Evolutionary conservation across 1,140 invertebrate genomes (phyloP), one percentile per base, ranked within the genome.

Genomic region (Lordiphosa clarofinis): DNA sequence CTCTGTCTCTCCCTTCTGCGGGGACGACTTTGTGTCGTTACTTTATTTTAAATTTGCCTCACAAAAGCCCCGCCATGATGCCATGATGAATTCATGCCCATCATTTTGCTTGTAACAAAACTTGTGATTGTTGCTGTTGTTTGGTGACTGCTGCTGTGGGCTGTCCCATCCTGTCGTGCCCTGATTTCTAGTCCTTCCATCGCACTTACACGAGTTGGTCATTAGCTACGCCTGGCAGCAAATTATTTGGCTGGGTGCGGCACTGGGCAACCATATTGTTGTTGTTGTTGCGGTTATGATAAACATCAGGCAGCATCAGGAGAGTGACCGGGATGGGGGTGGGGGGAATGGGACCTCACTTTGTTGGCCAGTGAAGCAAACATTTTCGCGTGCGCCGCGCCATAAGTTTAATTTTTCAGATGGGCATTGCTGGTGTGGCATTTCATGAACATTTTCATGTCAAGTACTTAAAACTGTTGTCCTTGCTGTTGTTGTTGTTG

Each of bases 11-110:
- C 43, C 42, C 66, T 31, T 40, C 12, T 59, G 52, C 35, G 33
- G n/a, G 19, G 47, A 44, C 42, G 58, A 71, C 75, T 81, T 67
- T 71, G 40, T 48, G 58, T 66, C 48, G 48, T 74, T 81, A 62
- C 64, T 76, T 75, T 65, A 76, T 69, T 81, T 84, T 58, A 84
- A 84, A 82, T 59, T 72, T 54, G 21, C 37, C 39, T 9, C 40
- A 56, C 61, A 82, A 56, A 72, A 48, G 56, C 9, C 58, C 56
- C 46, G 46, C 56, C 76, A 53, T 62, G 43, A 46, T 63, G 49
- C 55, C 69, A 79, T 78, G 76, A 81, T 81, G 76, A 82, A 81
- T 81, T 81, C 76, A 68, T 81, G 76, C 72, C 71, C 76, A 81
- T 81, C 78, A 81, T 69, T 81, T 81, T 73, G 61, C 75, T 72